A percentile compares a stretch with the other conserved stretches of the same genome.
Evolutionary conservation across 1,140 invertebrate genomes (phyloP).

Genomic region (Megathymus violae): DNA sequence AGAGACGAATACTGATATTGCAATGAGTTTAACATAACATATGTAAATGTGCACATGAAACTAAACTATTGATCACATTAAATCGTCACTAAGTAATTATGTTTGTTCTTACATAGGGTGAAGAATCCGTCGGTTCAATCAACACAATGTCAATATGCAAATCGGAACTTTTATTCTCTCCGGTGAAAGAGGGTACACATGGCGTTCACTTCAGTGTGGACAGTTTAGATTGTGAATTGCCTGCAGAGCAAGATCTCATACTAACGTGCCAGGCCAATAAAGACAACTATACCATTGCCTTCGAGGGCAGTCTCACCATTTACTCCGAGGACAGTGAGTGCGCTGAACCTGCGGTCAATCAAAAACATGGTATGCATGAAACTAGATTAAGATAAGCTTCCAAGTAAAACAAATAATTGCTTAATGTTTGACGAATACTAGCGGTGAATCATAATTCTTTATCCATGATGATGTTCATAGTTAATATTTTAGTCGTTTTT

Average conservation of each 20-base stretch:
- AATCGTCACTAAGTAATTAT: conserved; percentile 25
- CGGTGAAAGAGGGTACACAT: conserved; percentile 91
- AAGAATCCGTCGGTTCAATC: conserved; percentile 89
- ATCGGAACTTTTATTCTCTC: conserved; percentile 94
- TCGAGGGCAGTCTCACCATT: conserved; percentile 94
- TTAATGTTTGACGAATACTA: conserved; percentile 51
- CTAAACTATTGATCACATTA: not conserved
- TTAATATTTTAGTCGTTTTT: conserved; percentile 56
- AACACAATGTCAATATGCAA: conserved; percentile 94
- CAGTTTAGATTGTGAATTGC: conserved; percentile 93
- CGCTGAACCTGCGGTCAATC: conserved; percentile 75
- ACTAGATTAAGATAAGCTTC: conserved; percentile 14
- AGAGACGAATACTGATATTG: conserved; percentile 15
- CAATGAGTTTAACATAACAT: conserved; percentile 1
- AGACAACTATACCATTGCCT: conserved; percentile 97
- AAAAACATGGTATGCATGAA: conserved; percentile 69
- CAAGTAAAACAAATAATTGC: not conserved
- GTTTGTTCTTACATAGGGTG: conserved; percentile 82
- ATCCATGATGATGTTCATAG: conserved; percentile 50
- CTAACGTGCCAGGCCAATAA: conserved; percentile 95
- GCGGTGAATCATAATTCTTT: conserved; percentile 45
- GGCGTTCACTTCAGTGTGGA: conserved; percentile 94
- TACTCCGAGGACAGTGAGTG: conserved; percentile 91
- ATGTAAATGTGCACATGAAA: conserved; percentile 14
- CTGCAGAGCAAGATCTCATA: conserved; percentile 91